Evolutionary conservation across 2,888 invertebrate species (phyloP), one percentile per base, ranked within the genome.

Genomic region (Mellilla xanthometata): DNA sequence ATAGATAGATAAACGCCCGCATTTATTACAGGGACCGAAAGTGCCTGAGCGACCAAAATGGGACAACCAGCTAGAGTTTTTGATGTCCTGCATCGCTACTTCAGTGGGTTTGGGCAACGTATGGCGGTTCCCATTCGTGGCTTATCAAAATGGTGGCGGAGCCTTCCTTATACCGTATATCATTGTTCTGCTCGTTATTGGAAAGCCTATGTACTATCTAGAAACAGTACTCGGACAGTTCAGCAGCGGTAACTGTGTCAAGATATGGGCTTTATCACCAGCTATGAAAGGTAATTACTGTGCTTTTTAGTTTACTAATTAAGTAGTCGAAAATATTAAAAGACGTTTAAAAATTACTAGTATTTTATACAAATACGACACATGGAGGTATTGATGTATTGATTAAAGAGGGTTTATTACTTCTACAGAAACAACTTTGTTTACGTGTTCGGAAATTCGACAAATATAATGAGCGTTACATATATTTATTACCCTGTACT

Each of bases 211-310:
- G 85, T 96, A 96, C 71, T 96, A 95, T 65, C 81, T 97, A 69
- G 97, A 97, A 83, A 93, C 95, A 76, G 91, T 93, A 0, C 81
- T 97, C 4, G 97, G 97, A 2, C 97, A 97, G 76, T 97, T 96
- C 70, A 93, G 94, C 39, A 94, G 94, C 57, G 92, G 93, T 63
- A 96, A 96, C 42, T 94, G 94, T 29, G 93, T 95, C 1, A 94
- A 94, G 74, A 91, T 95, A 31, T 92, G 92, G 92, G 81, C 89
- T 2, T 61, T 92, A 6, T 86, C 90, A 24, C 96, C 97, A 1
- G 92, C 94, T 0, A 93, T 96, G 79, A 94, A 94, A 92, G 96
- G 57, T 57, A 24, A 24, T 24, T n/a, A n/a, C n/a, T n/a, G n/a
- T n/a, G n/a, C n/a, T n/a, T n/a, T n/a, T n/a, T n/a, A n/a, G n/a